These are phyloP conservation scores for Sphecodes monilicornis DNA, from an alignment of 2,888 invertebrate species.

Conservation along the genomic window DNA sequence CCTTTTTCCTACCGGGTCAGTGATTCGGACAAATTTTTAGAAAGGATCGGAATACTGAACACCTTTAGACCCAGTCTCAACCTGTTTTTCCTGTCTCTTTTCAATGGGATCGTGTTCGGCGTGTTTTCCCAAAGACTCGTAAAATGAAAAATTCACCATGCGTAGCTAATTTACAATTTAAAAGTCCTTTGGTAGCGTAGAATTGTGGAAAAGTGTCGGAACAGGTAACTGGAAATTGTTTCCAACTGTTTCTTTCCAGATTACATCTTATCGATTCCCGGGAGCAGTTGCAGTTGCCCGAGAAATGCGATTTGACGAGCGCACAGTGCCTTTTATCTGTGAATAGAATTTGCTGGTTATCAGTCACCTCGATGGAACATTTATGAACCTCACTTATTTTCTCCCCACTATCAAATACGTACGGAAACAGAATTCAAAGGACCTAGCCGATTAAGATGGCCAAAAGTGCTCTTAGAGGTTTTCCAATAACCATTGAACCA, in stretches of 20 bases:
- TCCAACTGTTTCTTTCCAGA: neutral
- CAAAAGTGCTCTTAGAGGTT: too few relatives aligned
- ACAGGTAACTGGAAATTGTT: neutral
- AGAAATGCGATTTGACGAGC: neutral
- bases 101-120: neutral
- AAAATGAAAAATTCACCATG: neutral
- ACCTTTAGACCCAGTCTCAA: neutral
- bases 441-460: too few relatives aligned
- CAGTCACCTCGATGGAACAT: neutral
- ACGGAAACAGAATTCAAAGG: too few relatives aligned
- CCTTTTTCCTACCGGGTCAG: conserved; percentile 10
- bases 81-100: neutral
- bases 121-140: neutral
- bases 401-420: too few relatives aligned
- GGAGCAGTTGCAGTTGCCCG: neutral
- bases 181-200: neutral
- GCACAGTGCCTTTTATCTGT: neutral
- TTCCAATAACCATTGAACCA: too few relatives aligned
- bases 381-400: neutral
- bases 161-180: neutral
- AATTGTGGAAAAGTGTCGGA: neutral
- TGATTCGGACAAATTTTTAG: neutral
- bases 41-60: neutral
- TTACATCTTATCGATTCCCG: neutral
- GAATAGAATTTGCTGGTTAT: neutral